Evolutionary conservation across 2,888 invertebrate species (phyloP).

Genomic region (Hermodice carunculata): DNA sequence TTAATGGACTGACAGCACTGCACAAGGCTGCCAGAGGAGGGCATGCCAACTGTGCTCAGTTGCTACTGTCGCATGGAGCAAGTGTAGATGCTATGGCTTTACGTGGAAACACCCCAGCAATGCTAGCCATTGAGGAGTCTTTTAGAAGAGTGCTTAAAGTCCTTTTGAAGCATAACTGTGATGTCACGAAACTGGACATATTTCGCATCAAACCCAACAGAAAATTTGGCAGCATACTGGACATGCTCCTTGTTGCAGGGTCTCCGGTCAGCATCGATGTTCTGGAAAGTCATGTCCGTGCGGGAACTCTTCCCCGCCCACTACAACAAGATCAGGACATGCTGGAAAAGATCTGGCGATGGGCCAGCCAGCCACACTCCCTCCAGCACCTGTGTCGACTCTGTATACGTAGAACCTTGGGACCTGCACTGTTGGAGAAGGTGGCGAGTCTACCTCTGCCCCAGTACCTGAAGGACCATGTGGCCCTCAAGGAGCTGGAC

Average conservation of each 20-base stretch:
- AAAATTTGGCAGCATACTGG: slow-evolving; percentile 23
- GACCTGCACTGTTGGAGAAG: background rate
- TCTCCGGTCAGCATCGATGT: slow-evolving; percentile 10
- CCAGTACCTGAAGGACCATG: slow-evolving; percentile 9
- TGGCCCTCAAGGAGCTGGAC: slow-evolving; percentile 12
- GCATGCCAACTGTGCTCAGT: slow-evolving; percentile 17
- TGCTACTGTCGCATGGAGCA: slow-evolving; percentile 19
- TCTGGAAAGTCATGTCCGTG: background rate
- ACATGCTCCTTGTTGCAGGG: slow-evolving; percentile 26
- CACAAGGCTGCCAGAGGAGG: slow-evolving; percentile 29
- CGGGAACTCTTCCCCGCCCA: background rate
- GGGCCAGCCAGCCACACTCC: background rate
- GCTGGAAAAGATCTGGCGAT: background rate
- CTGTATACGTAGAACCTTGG: background rate
- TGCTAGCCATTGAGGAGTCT: slow-evolving; percentile 25
- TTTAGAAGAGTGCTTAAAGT: slow-evolving; percentile 14
- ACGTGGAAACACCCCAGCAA: slow-evolving; percentile 32
- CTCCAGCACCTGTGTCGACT: slow-evolving; percentile 1
- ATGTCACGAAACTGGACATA: slow-evolving; percentile 36
- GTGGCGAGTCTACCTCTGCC: slow-evolving; percentile 7
- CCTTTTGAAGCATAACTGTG: slow-evolving; percentile 41
- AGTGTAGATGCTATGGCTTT: slow-evolving; percentile 20
- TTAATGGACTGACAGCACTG: slow-evolving; percentile 17
- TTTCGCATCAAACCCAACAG: slow-evolving; percentile 11
- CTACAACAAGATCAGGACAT: slow-evolving; percentile 6